Evolutionary conservation across 53 echinoderm and acorn worm genomes (phyloP).

Genomic region (Apostichopus leukothele): DNA sequence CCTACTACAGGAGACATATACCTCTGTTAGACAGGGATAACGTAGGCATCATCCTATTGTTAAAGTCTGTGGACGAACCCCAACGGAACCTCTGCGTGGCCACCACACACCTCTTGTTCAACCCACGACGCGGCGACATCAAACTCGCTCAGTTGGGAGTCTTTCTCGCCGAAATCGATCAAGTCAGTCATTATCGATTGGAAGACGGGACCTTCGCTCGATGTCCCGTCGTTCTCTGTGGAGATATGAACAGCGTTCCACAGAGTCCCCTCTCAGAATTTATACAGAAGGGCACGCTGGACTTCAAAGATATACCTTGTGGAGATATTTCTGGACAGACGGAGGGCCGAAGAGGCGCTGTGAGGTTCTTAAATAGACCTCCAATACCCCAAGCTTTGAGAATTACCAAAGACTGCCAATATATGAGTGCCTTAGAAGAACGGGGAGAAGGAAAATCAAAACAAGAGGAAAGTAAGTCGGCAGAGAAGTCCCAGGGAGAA

Average conservation of each 20-base stretch:
- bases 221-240: constrained; percentile 81
- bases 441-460: background rate
- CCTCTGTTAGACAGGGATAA: constrained; percentile 83
- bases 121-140: constrained; percentile 89
- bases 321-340: constrained; percentile 78
- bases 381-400: constrained; percentile 67
- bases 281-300: constrained; percentile 58
- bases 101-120: constrained; percentile 92
- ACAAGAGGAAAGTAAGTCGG: background rate
- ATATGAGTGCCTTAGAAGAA: constrained; percentile 28
- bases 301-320: constrained; percentile 60
- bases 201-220: background rate
- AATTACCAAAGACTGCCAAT: constrained; percentile 73
- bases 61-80: constrained; percentile 50
- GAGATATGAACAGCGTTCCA: constrained; percentile 89
- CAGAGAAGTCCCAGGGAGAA: background rate
- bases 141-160: constrained; percentile 89
- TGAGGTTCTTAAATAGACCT: constrained; percentile 57
- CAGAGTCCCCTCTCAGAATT: constrained; percentile 78
- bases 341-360: constrained; percentile 18
- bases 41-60: constrained; percentile 71
- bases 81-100: constrained; percentile 74
- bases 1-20: constrained; percentile 57
- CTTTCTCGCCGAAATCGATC: constrained; percentile 87
- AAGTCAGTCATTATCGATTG: constrained; percentile 49